Evolutionary conservation across 2,797 vertebrate species (phyloP), one percentile per base, ranked within the genome.

Genomic region (Serranus cabrilla): DNA sequence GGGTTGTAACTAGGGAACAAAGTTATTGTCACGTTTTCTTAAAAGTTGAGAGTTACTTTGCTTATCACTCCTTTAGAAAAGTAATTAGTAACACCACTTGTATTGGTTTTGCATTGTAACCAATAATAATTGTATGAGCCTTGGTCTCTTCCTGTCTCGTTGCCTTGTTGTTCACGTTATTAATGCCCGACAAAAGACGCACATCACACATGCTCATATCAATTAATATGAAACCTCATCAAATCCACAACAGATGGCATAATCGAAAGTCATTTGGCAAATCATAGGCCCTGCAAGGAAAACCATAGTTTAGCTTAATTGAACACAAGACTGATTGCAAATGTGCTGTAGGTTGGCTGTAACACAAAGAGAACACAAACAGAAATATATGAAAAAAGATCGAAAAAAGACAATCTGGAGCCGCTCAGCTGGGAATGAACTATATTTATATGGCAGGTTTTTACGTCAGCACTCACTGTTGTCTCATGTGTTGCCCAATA

Each of bases 201-300:
- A 57, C 18, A 50, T 55, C 52, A 40, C 63, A 50, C 58, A 51
- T 68, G 63, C 25, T 57, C 20, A 21, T 47, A 56, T 25, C 10
- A 31, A 43, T 66, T 40, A 27, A 34, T 65, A 47, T 56, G 50
- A 56, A 72, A 34, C 17, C 67, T 20, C 14, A 62, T 71, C 56
- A 62, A 55, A 81, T 62, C 42, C n/a, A 42, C 47, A 56, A 37
- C 68, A 80, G 80, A 82, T 64, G 49, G 52, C 10, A 21, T n/a
- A 27, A 71, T 71, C 14, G 42, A 25, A 71, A 64, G 14, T 64
- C 11, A 63, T 74, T 49, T 62, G 12, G 45, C 16, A 67, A 50
- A 59, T 37, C 7, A 7, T 25, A 11, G 10, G 40, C 40, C 9
- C 34, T 59, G 56, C 12, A 45, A 70, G 64, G 21, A 12, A 51